These are phyloP conservation scores for Neopelma chrysocephalum DNA, from an alignment of 2,797 vertebrate species.

Conservation along the genomic window DNA sequence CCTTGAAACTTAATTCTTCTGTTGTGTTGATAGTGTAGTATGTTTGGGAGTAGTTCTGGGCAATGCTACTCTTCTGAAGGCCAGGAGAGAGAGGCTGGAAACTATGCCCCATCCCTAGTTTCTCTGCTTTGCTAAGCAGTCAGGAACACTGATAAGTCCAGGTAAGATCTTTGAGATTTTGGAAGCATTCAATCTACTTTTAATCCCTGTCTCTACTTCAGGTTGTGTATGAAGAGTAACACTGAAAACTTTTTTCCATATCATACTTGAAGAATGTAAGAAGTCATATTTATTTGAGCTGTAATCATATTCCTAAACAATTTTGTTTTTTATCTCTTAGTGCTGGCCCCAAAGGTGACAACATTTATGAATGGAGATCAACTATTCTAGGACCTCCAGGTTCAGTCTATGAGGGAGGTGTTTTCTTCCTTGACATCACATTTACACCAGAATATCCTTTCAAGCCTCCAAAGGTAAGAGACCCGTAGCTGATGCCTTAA, in stretches of 20 bases:
- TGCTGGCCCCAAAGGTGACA: slow-evolving; percentile 94
- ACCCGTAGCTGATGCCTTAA: background rate
- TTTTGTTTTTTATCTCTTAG: slow-evolving; percentile 62
- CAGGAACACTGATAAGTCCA: background rate
- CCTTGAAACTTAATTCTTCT: background rate
- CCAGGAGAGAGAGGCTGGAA: background rate
- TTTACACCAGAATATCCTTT: slow-evolving; percentile 97
- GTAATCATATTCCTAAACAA: background rate
- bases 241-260: background rate
- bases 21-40: background rate
- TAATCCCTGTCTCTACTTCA: background rate
- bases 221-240: background rate
- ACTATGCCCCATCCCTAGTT: background rate
- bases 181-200: background rate
- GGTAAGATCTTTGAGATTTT: background rate
- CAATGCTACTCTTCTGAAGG: background rate
- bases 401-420: slow-evolving; percentile 94
- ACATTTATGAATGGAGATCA: slow-evolving; percentile 96
- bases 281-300: background rate
- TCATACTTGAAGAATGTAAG: background rate
- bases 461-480: slow-evolving; percentile 94
- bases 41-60: background rate
- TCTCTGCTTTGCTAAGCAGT: background rate
- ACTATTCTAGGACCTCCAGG: slow-evolving; percentile 95
- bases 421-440: slow-evolving; percentile 95